Conservation (phyloP, 2,113 vertebrate genomes). For the Oenanthe oenanthe region DNA sequence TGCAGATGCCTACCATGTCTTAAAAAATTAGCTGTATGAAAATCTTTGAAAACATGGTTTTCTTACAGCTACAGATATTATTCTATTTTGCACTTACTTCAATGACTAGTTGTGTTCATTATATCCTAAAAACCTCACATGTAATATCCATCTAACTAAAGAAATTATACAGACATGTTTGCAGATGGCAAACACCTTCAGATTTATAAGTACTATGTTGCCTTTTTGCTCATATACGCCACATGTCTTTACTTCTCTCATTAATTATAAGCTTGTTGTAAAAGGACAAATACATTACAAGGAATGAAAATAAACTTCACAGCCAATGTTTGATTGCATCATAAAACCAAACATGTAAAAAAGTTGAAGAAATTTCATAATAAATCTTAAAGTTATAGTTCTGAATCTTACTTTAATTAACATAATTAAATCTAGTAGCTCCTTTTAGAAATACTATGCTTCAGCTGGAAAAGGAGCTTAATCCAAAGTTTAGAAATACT, state of each 20-base stretch:
- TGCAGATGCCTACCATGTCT: not conserved
- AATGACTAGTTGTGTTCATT: not conserved
- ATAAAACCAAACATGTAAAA: constrained; percentile 38
- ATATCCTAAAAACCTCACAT: not conserved
- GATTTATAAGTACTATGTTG: not conserved
- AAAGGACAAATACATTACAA: constrained; percentile 18
- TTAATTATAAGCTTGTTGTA: constrained; percentile 42
- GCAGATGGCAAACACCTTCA: not conserved
- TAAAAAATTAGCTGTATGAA: not conserved
- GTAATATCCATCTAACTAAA: not conserved
- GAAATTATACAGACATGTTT: not conserved
- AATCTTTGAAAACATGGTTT: not conserved
- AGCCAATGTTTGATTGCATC: constrained; percentile 8
- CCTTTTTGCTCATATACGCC: not conserved
- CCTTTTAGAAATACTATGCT: constrained; percentile 6
- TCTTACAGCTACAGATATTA: not conserved
- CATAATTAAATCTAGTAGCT: constrained; percentile 15
- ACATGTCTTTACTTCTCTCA: not conserved
- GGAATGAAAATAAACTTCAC: constrained; percentile 20
- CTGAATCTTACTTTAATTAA: constrained; percentile 43
- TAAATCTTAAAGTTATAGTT: constrained; percentile 18
- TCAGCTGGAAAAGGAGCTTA: not conserved
- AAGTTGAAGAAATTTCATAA: constrained; percentile 17
- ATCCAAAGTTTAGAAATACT: not conserved
- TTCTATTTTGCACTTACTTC: not conserved